Conservation (phyloP, 2,888 invertebrate species). For the Sinelater perroti region DNA sequence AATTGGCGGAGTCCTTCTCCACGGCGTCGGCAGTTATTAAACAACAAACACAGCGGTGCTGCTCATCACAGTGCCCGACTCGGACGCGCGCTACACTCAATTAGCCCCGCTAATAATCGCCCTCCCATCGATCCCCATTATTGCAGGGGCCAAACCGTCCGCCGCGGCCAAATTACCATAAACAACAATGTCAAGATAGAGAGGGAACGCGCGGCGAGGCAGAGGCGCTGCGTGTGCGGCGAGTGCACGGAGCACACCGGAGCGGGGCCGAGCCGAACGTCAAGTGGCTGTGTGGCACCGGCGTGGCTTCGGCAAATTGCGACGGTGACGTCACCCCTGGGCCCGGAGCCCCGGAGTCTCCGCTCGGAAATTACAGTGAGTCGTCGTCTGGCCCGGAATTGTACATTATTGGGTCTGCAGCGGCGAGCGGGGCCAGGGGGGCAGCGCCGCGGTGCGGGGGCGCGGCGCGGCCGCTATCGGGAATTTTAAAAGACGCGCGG, state of each 20-base stretch:
- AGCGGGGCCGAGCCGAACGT: conserved; percentile 30
- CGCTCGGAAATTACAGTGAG: conserved; percentile 40
- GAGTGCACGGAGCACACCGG: too few relatives aligned
- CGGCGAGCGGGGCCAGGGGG: conserved; percentile 23
- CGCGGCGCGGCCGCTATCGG: too few relatives aligned
- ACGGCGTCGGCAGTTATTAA: conserved; percentile 13
- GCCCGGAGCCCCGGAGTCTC: conserved; percentile 35
- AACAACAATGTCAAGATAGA: conserved; percentile 30
- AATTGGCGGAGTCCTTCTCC: too few relatives aligned
- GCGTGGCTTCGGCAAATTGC: conserved; percentile 37
- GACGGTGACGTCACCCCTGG: conserved; percentile 39
- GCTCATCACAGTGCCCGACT: not conserved
- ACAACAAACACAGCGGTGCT: conserved; percentile 9
- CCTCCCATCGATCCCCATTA: conserved; percentile 19
- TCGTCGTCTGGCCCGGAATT: conserved; percentile 37
- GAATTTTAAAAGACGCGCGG: too few relatives aligned
- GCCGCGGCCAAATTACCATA: conserved; percentile 8
- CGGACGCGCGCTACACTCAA: conserved; percentile 7
- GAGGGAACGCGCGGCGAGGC: not conserved
- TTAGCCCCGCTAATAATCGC: conserved; percentile 7
- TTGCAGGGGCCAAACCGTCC: not conserved
- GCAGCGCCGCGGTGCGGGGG: too few relatives aligned
- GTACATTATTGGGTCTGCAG: conserved; percentile 32
- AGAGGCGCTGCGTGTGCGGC: conserved; percentile 9
- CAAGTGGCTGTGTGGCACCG: conserved; percentile 38